These are phyloP conservation scores for Formica selysi DNA, from an alignment of 1,140 invertebrate genomes.

Conservation along the genomic window DNA sequence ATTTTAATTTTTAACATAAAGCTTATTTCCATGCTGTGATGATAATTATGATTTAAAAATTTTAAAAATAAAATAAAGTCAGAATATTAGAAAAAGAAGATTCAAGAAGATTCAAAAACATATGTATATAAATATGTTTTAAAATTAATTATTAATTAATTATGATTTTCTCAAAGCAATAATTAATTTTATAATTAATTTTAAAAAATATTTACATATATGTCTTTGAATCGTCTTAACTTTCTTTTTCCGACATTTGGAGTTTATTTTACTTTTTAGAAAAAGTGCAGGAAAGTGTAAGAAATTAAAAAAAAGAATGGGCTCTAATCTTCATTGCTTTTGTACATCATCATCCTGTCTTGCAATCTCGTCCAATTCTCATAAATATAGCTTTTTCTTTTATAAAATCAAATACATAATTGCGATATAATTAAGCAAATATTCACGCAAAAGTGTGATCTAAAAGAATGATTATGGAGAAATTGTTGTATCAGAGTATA, in stretches of 20 bases:
- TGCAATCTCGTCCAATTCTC: not conserved
- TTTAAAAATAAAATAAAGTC: not conserved
- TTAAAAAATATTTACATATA: not conserved
- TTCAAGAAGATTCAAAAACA: not conserved
- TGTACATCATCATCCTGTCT: not conserved
- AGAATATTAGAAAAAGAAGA: not conserved
- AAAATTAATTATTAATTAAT: not conserved
- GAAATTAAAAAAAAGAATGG: not conserved
- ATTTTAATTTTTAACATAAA: constrained; percentile 11
- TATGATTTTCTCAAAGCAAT: not conserved
- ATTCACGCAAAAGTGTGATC: not conserved
- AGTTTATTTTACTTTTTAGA: not conserved
- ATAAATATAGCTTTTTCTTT: not conserved
- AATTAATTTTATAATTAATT: not conserved
- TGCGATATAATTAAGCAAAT: constrained; percentile 31
- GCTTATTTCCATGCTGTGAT: constrained; percentile 60
- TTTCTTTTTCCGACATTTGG: not conserved
- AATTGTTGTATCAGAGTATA: not conserved
- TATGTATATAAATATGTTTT: not conserved
- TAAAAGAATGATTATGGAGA: constrained; percentile 13
- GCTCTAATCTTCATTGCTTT: constrained; percentile 3
- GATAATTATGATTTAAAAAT: too few relatives aligned
- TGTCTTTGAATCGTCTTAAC: not conserved
- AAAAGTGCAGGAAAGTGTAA: not conserved
- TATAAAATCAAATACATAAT: constrained; percentile 30